Percentiles rank a stretch among this genome's conserved stretches.
Evolutionary conservation across 2,888 invertebrate genomes (phyloP).

Genomic region (Petrolisthes manimaculis): DNA sequence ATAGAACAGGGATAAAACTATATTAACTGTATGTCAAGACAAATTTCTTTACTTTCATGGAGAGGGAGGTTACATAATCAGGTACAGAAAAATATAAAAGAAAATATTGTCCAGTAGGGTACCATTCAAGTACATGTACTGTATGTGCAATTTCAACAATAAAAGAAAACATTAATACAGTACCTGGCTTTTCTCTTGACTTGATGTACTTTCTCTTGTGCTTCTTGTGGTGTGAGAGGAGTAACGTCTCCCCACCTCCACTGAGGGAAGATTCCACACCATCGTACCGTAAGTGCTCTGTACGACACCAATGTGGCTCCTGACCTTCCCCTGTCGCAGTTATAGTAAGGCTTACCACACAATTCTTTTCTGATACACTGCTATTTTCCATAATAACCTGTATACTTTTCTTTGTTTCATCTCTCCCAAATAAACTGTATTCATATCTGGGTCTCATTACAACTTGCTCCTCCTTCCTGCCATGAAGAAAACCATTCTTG

Average conservation of each 20-base stretch:
- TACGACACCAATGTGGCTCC: background rate
- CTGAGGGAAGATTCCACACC: background rate
- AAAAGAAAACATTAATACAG: background rate
- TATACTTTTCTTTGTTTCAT: background rate
- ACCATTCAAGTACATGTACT: background rate
- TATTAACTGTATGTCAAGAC: no score
- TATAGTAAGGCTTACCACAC: slow-evolving; percentile 39
- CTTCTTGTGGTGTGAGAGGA: background rate
- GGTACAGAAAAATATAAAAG: no score
- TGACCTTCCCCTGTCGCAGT: slow-evolving; percentile 16
- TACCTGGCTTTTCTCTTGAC: slow-evolving; percentile 30
- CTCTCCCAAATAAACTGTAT: background rate
- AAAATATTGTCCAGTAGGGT: no score
- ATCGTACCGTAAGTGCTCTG: background rate
- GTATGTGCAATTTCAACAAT: background rate
- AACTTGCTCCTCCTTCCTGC: background rate
- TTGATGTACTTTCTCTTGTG: slow-evolving; percentile 31
- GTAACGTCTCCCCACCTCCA: background rate
- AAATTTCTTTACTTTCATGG: no score
- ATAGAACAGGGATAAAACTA: no score
- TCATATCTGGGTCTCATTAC: background rate
- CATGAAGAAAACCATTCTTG: background rate
- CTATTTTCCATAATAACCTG: background rate
- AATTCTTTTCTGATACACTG: background rate
- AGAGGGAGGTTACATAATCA: no score